Evolutionary conservation across 2,113 vertebrate genomes (phyloP).

Genomic region (Bubalus kerabau): DNA sequence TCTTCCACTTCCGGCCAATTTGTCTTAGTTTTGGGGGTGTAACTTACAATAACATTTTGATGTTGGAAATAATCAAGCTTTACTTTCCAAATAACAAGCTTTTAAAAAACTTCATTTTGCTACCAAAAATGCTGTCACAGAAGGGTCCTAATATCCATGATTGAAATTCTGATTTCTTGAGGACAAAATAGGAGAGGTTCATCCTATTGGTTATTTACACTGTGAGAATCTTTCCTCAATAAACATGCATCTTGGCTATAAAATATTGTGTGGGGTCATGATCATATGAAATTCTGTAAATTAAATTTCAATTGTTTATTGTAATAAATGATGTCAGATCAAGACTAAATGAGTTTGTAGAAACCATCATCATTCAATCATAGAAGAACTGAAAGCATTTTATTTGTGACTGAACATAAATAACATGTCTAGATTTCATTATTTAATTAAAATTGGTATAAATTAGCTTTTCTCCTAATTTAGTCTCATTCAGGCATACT

Average conservation of each 20-base stretch:
- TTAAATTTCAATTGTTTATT: constrained; percentile 50
- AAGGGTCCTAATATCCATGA: background rate
- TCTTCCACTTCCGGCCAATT: background rate
- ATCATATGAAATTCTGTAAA: constrained; percentile 49
- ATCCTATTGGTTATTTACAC: background rate
- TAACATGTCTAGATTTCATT: constrained; percentile 30
- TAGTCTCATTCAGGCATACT: background rate
- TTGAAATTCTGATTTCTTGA: background rate
- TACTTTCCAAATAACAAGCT: background rate
- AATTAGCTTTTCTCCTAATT: constrained; percentile 11
- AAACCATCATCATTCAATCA: constrained; percentile 47
- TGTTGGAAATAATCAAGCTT: background rate
- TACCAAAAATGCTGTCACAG: background rate
- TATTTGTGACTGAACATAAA: constrained; percentile 48
- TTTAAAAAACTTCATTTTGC: background rate
- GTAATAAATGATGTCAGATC: constrained; percentile 54
- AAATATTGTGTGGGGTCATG: background rate
- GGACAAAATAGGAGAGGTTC: background rate
- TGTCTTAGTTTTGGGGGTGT: background rate
- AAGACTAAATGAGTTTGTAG: constrained; percentile 23
- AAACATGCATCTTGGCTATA: constrained; percentile 22
- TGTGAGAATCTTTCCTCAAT: background rate
- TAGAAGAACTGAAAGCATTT: constrained; percentile 31
- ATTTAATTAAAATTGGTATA: constrained; percentile 40
- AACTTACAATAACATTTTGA: background rate